A percentile compares a stretch with the other conserved stretches of the same genome.
phyloP scores from a whole-genome alignment of 2,113 vertebrate genomes.

The Protomyctophum bolini region DNA sequence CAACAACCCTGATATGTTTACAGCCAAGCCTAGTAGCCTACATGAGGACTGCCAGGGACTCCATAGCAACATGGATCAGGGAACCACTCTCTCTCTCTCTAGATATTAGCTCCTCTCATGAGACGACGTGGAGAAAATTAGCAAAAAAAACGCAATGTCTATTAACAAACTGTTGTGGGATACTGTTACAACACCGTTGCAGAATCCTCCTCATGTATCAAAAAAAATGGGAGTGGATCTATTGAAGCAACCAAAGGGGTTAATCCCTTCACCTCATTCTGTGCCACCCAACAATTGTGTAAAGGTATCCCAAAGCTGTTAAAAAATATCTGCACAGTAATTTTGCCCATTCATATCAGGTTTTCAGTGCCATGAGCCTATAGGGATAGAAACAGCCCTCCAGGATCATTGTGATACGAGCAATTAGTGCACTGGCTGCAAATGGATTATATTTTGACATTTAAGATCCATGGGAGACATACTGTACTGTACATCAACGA shows the following conservation, averaged over 20 bases:
- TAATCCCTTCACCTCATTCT: background rate
- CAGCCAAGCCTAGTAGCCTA: conserved; percentile 77
- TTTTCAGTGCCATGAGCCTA: background rate
- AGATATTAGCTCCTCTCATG: conserved; percentile 52
- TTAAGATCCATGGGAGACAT: background rate
- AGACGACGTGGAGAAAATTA: conserved; percentile 39
- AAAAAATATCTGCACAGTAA: background rate
- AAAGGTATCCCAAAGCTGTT: background rate
- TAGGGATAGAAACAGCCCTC: background rate
- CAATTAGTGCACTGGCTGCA: background rate
- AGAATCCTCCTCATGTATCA: conserved; percentile 1
- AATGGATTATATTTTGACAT: background rate
- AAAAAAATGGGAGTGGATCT: background rate
- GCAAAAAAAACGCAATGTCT: conserved; percentile 15
- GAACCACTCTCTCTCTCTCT: conserved; percentile 46
- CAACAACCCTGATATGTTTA: conserved; percentile 81
- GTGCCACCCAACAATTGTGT: background rate
- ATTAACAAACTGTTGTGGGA: background rate
- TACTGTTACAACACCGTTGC: conserved; percentile 8
- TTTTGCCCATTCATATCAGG: background rate
- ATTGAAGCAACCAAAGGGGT: background rate
- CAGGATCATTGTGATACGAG: background rate
- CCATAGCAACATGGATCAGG: conserved; percentile 76
- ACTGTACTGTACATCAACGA: background rate
- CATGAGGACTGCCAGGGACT: conserved; percentile 72